Base-by-base conservation (phyloP, 2,113 vertebrate genomes). In the Notothenia rossii region DNA sequence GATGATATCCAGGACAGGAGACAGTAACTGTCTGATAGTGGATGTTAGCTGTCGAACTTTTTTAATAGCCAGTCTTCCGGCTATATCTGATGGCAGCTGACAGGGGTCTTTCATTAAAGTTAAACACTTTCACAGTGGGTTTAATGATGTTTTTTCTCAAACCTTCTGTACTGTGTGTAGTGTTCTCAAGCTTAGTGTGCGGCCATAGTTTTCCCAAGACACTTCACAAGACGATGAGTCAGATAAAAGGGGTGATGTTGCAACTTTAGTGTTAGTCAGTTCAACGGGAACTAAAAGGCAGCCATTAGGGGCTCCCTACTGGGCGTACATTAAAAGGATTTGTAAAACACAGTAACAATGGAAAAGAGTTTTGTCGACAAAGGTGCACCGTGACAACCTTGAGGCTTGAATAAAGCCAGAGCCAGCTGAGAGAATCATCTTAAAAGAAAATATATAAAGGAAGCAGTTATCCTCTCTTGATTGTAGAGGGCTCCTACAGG, bases 331-430 rank as follows among this genome's bases (percentile, higher is more conserved):
- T 81, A 90, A 87, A 88, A 64, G 55, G 72, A 81, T 91, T 92
- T 90, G 84, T 88, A 88, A 83, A 88, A 87, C 72, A 73, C 74
- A 75, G 63, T 49, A 73, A 85, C 83, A 84, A 75, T 89, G 76
- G 68, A 84, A 83, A 85, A 75, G 72, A 81, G 76, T 85, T 87
- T 85, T 86, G 90, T 84, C 86, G 90, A 89, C 83, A 88, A 88
- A 90, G 86, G 89, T 85, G 50, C 36, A 67, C 65, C 64, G 64
- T 75, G 76, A 79, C 82, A 82, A 89, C 79, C 90, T 81, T 61
- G 67, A 65, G 81, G 86, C 76, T 67, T 79, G 75, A 90, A 83
- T 85, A 78, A 88, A 86, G 80, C 78, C 76, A 58, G 56, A 84
- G 72, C 50, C 51, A 75, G 78, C 59, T 85, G 51, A 88, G 84